Conservation (phyloP, 2,888 invertebrate species). For the Tipula vernalis region DNA sequence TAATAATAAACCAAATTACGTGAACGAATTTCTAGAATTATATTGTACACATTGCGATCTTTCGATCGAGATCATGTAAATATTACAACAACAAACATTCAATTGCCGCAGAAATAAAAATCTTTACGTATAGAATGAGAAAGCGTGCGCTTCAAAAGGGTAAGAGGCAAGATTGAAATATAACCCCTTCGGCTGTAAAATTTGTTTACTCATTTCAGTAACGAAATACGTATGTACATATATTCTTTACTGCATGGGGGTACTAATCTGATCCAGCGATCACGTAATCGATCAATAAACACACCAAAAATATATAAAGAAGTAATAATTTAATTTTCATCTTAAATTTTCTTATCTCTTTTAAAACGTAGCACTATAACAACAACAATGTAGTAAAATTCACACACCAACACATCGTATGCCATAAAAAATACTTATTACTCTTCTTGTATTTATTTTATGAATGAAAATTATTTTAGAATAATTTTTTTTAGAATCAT, state of each 20-base stretch:
- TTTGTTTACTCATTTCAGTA: neutral
- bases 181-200: neutral
- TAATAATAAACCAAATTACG: neutral
- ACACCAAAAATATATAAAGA: neutral
- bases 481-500: neutral
- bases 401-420: neutral
- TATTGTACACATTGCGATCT: neutral
- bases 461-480: neutral
- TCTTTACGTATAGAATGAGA: neutral
- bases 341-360: neutral
- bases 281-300: slow-evolving; percentile 5
- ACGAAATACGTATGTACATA: neutral
- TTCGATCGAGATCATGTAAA: neutral
- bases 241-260: neutral
- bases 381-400: neutral
- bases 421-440: neutral
- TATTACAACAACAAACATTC: neutral
- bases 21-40: neutral
- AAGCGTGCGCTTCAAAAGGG: neutral
- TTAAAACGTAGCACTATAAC: neutral
- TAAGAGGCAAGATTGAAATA: neutral
- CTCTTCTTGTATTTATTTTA: neutral
- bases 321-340: neutral
- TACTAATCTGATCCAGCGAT: slow-evolving; percentile 6
- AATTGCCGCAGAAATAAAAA: neutral